Percentiles rank a stretch among this genome's conserved stretches.
phyloP scores from a whole-genome alignment of 1,140 invertebrate genomes.

The Drosophila setifemur region DNA sequence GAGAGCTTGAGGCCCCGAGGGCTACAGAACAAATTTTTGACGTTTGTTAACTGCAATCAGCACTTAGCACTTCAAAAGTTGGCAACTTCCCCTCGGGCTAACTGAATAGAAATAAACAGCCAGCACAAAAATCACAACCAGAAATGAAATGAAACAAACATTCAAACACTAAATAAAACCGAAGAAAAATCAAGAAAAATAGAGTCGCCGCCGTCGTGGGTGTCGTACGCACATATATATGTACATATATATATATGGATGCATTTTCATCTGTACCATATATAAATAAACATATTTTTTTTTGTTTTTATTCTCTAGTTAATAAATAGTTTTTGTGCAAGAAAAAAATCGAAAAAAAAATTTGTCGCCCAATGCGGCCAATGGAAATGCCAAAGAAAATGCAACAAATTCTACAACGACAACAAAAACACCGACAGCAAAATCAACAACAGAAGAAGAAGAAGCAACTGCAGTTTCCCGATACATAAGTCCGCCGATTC shows the following conservation, averaged over 20 bases:
- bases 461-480: conserved; percentile 25
- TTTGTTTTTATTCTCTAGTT: conserved; percentile 59
- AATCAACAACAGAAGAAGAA: conserved; percentile 2
- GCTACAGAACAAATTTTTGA: conserved; percentile 9
- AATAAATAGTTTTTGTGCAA: conserved; percentile 27
- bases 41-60: conserved; percentile 6
- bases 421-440: conserved; percentile 12
- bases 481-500: conserved; percentile 45
- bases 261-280: conserved; percentile 32
- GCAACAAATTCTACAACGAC: conserved; percentile 22
- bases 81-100: conserved; percentile 18
- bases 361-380: conserved; percentile 39
- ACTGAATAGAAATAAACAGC: conserved; percentile 23
- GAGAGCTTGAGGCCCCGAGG: background rate
- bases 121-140: conserved; percentile 5
- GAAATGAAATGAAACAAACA: conserved; percentile 6
- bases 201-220: conserved; percentile 17
- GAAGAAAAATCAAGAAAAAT: background rate
- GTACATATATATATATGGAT: conserved; percentile 19
- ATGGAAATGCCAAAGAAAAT: conserved; percentile 54
- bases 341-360: conserved; percentile 15
- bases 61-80: conserved; percentile 20
- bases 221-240: conserved; percentile 16
- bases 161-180: conserved; percentile 6
- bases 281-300: conserved; percentile 45